phyloP scores from a whole-genome alignment of 2,888 invertebrate genomes.

The Drosophila pseudotakahashii region DNA sequence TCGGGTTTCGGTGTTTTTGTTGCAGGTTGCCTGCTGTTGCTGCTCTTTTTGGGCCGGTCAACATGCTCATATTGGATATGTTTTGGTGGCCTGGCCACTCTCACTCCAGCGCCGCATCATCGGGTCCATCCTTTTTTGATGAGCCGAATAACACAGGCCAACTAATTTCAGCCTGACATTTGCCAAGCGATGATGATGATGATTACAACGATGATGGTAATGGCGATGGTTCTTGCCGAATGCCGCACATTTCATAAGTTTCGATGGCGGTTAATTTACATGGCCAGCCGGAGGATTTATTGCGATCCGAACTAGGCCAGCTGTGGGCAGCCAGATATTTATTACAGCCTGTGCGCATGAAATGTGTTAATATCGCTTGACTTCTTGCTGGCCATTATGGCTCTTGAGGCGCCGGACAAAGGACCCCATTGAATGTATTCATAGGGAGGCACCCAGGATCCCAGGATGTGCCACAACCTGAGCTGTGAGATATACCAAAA shows the following conservation, averaged over 20 bases:
- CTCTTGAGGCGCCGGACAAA: constrained; percentile 4
- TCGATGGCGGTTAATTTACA: constrained; percentile 44
- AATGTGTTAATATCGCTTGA: constrained; percentile 40
- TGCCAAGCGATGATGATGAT: constrained; percentile 30
- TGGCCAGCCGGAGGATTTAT: constrained; percentile 29
- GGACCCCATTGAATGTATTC: constrained; percentile 13
- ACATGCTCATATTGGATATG: constrained; percentile 49
- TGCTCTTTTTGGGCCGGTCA: constrained; percentile 47
- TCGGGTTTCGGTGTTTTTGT: constrained; percentile 38
- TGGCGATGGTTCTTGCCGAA: constrained; percentile 12
- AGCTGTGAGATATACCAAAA: constrained; percentile 18
- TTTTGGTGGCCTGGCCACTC: constrained; percentile 26
- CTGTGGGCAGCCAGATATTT: constrained; percentile 31
- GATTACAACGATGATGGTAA: constrained; percentile 5
- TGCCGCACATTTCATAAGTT: constrained; percentile 39
- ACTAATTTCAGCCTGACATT: constrained; percentile 44
- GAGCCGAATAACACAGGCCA: constrained; percentile 15
- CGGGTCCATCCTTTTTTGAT: constrained; percentile 39
- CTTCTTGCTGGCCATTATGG: constrained; percentile 15
- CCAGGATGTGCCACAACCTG: constrained; percentile 22
- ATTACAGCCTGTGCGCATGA: constrained; percentile 34
- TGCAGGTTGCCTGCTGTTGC: constrained; percentile 43
- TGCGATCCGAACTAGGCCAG: constrained; percentile 34
- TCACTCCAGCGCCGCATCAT: constrained; percentile 15
- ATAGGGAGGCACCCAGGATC: neutral